These are phyloP conservation scores for Drosophila kambysellisi DNA, from an alignment of 2,888 invertebrate species.

Conservation along the genomic window DNA sequence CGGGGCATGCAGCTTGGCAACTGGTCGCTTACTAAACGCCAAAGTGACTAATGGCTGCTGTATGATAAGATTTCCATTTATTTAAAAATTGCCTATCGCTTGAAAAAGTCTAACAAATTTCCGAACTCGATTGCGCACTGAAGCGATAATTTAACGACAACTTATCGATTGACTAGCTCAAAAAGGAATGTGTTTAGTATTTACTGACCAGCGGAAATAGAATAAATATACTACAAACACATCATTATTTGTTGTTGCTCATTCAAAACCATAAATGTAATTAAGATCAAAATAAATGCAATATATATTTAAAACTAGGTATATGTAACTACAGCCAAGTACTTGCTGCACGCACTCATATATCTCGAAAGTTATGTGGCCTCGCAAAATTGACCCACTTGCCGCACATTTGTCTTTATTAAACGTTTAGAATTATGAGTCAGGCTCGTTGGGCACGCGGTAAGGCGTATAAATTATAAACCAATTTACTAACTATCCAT, in stretches of 20 bases:
- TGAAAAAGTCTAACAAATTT: not conserved
- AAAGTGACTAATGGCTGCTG: not conserved
- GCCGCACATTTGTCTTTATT: conserved; percentile 75
- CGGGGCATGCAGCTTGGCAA: not conserved
- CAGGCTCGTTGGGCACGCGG: conserved; percentile 38
- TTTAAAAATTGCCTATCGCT: not conserved
- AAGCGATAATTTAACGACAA: not conserved
- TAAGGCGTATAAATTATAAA: conserved; percentile 73
- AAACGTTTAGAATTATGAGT: conserved; percentile 64
- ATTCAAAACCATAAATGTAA: not conserved
- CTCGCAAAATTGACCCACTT: conserved; percentile 55
- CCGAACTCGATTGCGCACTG: not conserved
- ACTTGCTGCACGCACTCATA: not conserved
- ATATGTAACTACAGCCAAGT: not conserved
- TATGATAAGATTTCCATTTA: not conserved
- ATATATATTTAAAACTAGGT: conserved; percentile 1
- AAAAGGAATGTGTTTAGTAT: not conserved
- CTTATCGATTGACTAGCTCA: not conserved
- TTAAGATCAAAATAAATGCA: not conserved
- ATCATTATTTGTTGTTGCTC: not conserved
- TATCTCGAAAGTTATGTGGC: conserved; percentile 13
- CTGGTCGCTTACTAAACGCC: not conserved
- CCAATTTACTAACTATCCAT: conserved; percentile 74
- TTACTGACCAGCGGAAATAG: not conserved
- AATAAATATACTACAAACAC: not conserved